Evolutionary conservation across 2,797 vertebrate genomes (phyloP).

Genomic region (Menidia menidia): DNA sequence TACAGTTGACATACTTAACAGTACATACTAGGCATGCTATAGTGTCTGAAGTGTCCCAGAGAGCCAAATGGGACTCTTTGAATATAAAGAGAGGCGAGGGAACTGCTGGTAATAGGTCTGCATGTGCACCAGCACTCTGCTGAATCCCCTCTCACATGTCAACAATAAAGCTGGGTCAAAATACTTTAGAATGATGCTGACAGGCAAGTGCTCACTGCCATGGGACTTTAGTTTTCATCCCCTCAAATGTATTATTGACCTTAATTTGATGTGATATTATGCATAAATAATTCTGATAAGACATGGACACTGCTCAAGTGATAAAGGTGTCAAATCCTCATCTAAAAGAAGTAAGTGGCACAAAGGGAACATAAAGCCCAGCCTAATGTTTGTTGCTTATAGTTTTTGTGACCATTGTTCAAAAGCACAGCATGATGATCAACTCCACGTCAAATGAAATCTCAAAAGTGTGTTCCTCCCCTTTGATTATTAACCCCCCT

Average conservation of each 20-base stretch:
- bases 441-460: not conserved
- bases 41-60: conserved; percentile 5
- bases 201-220: conserved; percentile 10
- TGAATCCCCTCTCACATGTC: conserved; percentile 1
- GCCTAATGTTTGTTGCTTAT: not conserved
- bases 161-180: conserved; percentile 15
- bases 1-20: conserved; percentile 31
- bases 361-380: not conserved
- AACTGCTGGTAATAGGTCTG: conserved; percentile 4
- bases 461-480: not conserved
- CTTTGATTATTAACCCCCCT: not conserved
- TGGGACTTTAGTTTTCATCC: not conserved
- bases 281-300: not conserved
- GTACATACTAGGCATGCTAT: conserved; percentile 21
- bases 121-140: conserved; percentile 9
- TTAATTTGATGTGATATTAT: not conserved
- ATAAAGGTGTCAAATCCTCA: too few relatives aligned
- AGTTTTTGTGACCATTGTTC: not conserved
- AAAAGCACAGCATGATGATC: not conserved
- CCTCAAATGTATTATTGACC: not conserved
- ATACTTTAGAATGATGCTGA: conserved; percentile 25
- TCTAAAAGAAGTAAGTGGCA: too few relatives aligned
- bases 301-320: not conserved
- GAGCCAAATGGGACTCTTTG: conserved; percentile 9
- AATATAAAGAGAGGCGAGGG: conserved; percentile 18